A percentile compares a stretch with the other conserved stretches of the same genome.
Evolutionary conservation across 2,888 invertebrate genomes (phyloP).

Genomic region (Athripsodes cinereus): DNA sequence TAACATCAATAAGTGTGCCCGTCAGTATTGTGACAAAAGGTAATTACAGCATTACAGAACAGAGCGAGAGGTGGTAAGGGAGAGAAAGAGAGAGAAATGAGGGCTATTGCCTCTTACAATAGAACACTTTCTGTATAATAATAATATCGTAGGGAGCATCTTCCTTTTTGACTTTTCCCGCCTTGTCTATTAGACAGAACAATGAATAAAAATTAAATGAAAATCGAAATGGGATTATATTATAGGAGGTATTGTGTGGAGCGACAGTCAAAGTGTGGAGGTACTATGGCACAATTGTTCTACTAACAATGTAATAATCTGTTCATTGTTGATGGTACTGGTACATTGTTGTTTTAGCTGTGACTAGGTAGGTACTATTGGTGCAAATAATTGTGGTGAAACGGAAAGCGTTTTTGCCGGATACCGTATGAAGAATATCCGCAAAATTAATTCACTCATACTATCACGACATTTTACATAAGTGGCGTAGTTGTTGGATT

Average conservation of each 20-base stretch:
- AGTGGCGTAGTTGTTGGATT: too few species aligned
- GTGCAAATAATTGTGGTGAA: too few species aligned
- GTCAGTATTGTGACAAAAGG: too few species aligned
- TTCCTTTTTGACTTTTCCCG: conserved; percentile 25
- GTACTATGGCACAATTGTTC: conserved; percentile 41
- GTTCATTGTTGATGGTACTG: conserved; percentile 42
- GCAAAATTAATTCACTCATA: too few species aligned
- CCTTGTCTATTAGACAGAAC: conserved; percentile 21
- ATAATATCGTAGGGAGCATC: conserved; percentile 2
- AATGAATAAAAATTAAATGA: conserved; percentile 25
- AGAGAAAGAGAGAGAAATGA: neutral
- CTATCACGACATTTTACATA: too few species aligned
- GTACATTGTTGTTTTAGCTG: conserved; percentile 53
- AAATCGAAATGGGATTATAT: conserved; percentile 26
- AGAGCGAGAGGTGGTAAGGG: too few species aligned
- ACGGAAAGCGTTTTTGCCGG: too few species aligned
- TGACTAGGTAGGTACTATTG: conserved; percentile 27
- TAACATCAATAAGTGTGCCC: too few species aligned
- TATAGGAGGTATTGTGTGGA: too few species aligned
- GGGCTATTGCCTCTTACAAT: neutral
- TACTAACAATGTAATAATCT: conserved; percentile 54
- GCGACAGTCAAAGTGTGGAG: conserved; percentile 29
- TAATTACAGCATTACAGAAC: too few species aligned
- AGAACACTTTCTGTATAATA: neutral
- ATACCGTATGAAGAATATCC: too few species aligned